A percentile compares a stretch with the other conserved stretches of the same genome.
phyloP scores from a whole-genome alignment of 2,888 invertebrate species.

The Tetranychus truncatus region DNA sequence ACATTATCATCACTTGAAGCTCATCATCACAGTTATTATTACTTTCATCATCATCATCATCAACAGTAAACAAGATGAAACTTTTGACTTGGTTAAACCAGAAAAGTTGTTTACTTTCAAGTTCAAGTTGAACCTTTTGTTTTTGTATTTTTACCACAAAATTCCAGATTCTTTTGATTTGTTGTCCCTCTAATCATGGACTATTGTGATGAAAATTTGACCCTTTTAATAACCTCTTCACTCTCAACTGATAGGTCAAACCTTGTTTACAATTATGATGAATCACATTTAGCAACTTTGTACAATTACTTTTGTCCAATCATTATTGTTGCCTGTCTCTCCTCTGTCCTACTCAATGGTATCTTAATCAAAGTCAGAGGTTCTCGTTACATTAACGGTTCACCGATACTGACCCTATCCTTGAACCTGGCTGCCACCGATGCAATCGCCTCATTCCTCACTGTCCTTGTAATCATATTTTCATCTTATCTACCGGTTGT shows the following conservation, averaged over 20 bases:
- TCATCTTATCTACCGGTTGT: constrained; percentile 39
- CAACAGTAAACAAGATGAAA: no score
- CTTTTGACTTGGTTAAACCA: no score
- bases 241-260: neutral
- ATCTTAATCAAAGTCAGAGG: constrained; percentile 16
- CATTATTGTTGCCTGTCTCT: constrained; percentile 11
- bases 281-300: neutral
- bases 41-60: no score
- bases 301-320: neutral
- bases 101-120: no score
- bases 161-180: no score
- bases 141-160: no score
- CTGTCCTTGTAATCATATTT: constrained; percentile 38
- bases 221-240: neutral
- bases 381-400: constrained; percentile 25
- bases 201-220: neutral
- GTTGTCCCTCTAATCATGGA: no score
- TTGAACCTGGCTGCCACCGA: constrained; percentile 43
- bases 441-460: constrained; percentile 39
- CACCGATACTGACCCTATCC: constrained; percentile 40
- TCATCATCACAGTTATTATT: no score
- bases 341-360: constrained; percentile 19
- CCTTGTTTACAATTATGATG: neutral
- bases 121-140: no score
- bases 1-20: no score